These are phyloP conservation scores for Mizuhopecten yessoensis DNA, from an alignment of 1,140 invertebrate genomes.

Conservation along the genomic window DNA sequence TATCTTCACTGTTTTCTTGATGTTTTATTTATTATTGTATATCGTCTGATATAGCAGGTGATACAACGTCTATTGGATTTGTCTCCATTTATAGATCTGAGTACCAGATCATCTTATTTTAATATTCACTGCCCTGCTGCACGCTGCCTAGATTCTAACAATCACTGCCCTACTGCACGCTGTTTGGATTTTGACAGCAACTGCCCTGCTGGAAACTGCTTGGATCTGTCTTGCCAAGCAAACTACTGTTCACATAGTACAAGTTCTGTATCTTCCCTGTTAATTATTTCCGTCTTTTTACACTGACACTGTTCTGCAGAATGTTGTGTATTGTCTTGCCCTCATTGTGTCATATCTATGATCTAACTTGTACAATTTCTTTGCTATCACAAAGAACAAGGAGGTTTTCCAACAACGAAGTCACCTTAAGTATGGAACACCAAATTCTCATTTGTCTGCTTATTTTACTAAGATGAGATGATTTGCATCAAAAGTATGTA, in stretches of 20 bases:
- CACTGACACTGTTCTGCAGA: too few species aligned
- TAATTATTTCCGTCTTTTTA: background rate
- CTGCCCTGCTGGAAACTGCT: background rate
- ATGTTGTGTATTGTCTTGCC: background rate
- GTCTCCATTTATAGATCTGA: background rate
- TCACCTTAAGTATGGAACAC: constrained; percentile 3
- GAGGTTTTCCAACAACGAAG: constrained; percentile 37
- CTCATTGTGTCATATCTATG: background rate
- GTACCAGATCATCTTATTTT: background rate
- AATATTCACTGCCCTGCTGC: background rate
- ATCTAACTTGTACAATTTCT: constrained; percentile 28
- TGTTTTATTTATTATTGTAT: background rate
- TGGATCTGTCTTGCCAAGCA: too few species aligned
- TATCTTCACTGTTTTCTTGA: background rate
- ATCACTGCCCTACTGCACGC: background rate
- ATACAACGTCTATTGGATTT: background rate
- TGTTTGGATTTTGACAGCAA: too few species aligned
- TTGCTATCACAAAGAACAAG: constrained; percentile 24
- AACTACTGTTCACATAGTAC: background rate
- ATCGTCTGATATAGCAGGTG: background rate
- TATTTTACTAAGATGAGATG: background rate
- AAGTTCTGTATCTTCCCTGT: background rate
- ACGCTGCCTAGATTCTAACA: background rate
- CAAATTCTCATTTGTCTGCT: background rate
- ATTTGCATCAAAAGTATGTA: background rate